Percentiles rank a stretch among this genome's conserved stretches.
Evolutionary conservation across 2,113 vertebrate species (phyloP).

Genomic region (Prinia subflava): DNA sequence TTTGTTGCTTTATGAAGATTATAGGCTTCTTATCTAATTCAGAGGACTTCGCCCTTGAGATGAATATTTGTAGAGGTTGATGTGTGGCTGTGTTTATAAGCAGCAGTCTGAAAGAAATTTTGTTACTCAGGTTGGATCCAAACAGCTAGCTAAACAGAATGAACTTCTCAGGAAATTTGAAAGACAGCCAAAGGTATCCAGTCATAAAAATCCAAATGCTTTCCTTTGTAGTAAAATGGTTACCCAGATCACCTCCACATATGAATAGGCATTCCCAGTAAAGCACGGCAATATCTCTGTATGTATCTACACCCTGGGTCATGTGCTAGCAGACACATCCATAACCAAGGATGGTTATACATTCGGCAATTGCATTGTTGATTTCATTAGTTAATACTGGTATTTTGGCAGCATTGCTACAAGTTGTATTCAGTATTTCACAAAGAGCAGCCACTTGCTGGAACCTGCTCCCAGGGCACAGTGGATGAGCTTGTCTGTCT

Average conservation of each 20-base stretch:
- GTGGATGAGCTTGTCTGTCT: neutral
- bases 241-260: neutral
- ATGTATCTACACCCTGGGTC: neutral
- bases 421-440: neutral
- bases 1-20: neutral
- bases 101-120: neutral
- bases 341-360: neutral
- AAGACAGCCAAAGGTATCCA: neutral
- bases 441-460: neutral
- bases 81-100: neutral
- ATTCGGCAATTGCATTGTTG: neutral
- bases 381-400: neutral
- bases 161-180: neutral
- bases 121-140: neutral
- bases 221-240: neutral
- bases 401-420: neutral
- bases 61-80: neutral
- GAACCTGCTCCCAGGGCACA: accelerated
- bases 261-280: neutral
- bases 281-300: neutral
- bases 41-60: neutral
- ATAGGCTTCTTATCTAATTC: neutral
- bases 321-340: neutral
- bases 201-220: neutral
- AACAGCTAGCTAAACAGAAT: neutral